phyloP scores from a whole-genome alignment of 2,797 vertebrate genomes.

The Tokudaia tokunoshimensis region DNA sequence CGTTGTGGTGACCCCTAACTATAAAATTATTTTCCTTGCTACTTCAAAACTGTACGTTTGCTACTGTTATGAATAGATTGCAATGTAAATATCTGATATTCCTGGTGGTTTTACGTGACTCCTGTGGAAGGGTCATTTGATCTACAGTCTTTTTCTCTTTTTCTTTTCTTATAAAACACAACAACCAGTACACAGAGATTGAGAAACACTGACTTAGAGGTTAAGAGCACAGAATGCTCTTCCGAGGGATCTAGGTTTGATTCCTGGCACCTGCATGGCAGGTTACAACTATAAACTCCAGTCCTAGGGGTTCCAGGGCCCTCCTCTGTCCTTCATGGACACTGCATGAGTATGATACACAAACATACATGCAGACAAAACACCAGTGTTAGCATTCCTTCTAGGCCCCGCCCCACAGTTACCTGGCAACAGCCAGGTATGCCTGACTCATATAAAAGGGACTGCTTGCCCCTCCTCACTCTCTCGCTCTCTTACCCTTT shows the following conservation, averaged over 20 bases:
- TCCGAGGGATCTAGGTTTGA: neutral
- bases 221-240: neutral
- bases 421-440: too few species aligned
- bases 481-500: too few species aligned
- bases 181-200: too few species aligned
- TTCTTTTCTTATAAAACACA: too few species aligned
- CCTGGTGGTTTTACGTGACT: neutral
- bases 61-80: neutral
- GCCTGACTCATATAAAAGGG: too few species aligned
- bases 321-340: neutral
- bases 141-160: too few species aligned
- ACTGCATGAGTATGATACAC: too few species aligned
- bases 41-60: neutral
- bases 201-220: neutral
- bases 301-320: neutral
- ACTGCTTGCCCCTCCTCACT: too few species aligned
- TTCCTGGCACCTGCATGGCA: neutral
- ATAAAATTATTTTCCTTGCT: neutral
- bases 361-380: neutral
- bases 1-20: neutral
- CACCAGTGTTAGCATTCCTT: too few species aligned
- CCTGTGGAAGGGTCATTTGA: neutral
- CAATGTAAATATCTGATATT: neutral
- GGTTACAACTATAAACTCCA: neutral
- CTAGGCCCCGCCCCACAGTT: too few species aligned